Conservation (phyloP, 2,888 invertebrate species). For the Tridacna crocea region DNA sequence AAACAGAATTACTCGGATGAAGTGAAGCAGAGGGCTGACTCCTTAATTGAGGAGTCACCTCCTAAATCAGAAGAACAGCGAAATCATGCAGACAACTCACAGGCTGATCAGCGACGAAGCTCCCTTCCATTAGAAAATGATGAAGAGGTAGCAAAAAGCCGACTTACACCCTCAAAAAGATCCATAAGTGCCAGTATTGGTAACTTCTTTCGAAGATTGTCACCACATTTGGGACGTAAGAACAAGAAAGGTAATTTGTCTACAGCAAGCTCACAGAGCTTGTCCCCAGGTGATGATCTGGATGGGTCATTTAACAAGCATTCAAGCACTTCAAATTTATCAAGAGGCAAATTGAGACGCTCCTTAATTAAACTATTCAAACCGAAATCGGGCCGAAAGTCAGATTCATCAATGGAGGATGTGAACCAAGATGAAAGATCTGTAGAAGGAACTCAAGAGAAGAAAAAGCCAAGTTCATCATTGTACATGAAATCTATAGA, state of each 20-base stretch:
- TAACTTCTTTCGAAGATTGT: slow-evolving; percentile 79
- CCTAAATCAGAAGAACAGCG: neutral
- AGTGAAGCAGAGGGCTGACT: slow-evolving; percentile 62
- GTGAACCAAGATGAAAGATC: slow-evolving; percentile 9
- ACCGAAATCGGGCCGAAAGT: slow-evolving; percentile 51
- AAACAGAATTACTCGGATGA: slow-evolving; percentile 73
- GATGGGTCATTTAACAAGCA: slow-evolving; percentile 63
- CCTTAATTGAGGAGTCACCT: slow-evolving; percentile 36
- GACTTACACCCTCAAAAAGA: slow-evolving; percentile 74
- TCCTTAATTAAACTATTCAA: slow-evolving; percentile 77
- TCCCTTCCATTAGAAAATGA: slow-evolving; percentile 61
- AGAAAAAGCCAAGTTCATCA: slow-evolving; percentile 38
- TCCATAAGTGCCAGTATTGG: slow-evolving; percentile 79
- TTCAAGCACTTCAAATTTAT: slow-evolving; percentile 63
- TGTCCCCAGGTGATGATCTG: slow-evolving; percentile 63
- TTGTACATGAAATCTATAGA: slow-evolving; percentile 77
- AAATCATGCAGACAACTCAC: slow-evolving; percentile 28
- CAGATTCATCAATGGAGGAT: slow-evolving; percentile 31
- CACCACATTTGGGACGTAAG: slow-evolving; percentile 71
- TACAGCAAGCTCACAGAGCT: slow-evolving; percentile 72
- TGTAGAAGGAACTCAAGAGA: slow-evolving; percentile 7
- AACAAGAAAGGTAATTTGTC: slow-evolving; percentile 69
- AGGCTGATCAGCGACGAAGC: slow-evolving; percentile 55
- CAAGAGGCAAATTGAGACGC: slow-evolving; percentile 72
- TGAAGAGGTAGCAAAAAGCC: slow-evolving; percentile 37